These are phyloP conservation scores for Anagrus nilaparvatae DNA, from an alignment of 1,140 invertebrate species.

Conservation along the genomic window DNA sequence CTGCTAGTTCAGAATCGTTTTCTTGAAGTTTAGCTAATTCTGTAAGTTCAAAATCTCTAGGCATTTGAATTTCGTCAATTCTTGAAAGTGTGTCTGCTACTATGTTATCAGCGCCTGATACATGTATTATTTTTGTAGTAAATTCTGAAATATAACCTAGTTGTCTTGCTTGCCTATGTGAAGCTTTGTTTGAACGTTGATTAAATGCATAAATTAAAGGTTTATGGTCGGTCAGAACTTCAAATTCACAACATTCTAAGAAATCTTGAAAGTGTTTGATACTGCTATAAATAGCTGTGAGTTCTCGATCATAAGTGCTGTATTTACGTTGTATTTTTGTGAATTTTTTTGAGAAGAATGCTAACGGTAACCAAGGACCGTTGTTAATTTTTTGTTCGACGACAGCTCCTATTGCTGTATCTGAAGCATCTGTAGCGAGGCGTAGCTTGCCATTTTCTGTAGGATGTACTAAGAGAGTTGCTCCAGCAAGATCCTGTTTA, in stretches of 20 bases:
- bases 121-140: neutral
- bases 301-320: conserved; percentile 1
- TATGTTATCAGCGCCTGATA: neutral
- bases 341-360: neutral
- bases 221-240: neutral
- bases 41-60: neutral
- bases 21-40: neutral
- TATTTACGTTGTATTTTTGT: neutral
- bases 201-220: neutral
- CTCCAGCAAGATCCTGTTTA: conserved; percentile 16
- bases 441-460: neutral
- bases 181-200: conserved; percentile 1
- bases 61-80: neutral
- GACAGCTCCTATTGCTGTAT: conserved; percentile 20
- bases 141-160: neutral
- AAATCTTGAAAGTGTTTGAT: neutral
- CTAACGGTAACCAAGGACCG: neutral
- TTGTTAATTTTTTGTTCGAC: conserved; percentile 16
- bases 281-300: neutral
- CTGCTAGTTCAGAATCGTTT: neutral
- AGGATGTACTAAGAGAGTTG: conserved; percentile 22
- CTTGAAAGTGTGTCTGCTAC: neutral
- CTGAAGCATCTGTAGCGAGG: conserved; percentile 19
- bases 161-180: neutral
- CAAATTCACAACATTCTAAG: neutral